Base-by-base conservation (phyloP, 2,888 invertebrate genomes). In the Tachina fera region DNA sequence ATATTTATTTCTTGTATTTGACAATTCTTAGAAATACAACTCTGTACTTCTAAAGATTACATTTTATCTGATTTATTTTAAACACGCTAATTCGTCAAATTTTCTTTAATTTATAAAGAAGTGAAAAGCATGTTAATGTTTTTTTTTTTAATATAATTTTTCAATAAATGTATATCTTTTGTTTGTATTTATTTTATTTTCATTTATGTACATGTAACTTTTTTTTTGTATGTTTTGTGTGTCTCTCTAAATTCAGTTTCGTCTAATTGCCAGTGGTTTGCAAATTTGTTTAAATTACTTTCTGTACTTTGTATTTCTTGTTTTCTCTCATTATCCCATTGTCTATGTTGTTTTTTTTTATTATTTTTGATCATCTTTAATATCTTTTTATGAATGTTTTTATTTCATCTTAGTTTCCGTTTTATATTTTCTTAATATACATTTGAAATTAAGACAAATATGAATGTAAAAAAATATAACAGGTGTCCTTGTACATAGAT, bases 401-500 rank as follows among this genome's bases (percentile, higher is more conserved):
- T 53, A 11, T 56, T 56, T 56, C 19, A 4, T 39, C 39, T 60
- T 1, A 14, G 39, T 14, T 0, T 60, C n/a, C 3, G 14, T 60
- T 31, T 31, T 65, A 9, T 47, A 13, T 13, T 45, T 45, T 5
- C 3, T 8, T 39, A n/a, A n/a, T 2, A n/a, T 9, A 39, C n/a
- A 8, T 9, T 60, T n/a, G 1, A 60, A 60, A n/a, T 60, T 2
- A 9, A 41, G n/a, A 39, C 8, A 4, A 31, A 58, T 14, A 60
- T 1, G 9, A 56, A 22, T 53, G 2, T 19, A 53, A 39, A 16
- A 56, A 43, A 53, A 79, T 9, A 14, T 63, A 63, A 71, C 79
- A 79, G 63, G 78, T 79, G 71, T 63, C 63, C 71, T 71, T 61
- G 71, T 79, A 71, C 63, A 56, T 47, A 79, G 9, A 2, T 58